Evolutionary conservation across 1,140 invertebrate genomes (phyloP).

Genomic region (Philaenus spumarius): DNA sequence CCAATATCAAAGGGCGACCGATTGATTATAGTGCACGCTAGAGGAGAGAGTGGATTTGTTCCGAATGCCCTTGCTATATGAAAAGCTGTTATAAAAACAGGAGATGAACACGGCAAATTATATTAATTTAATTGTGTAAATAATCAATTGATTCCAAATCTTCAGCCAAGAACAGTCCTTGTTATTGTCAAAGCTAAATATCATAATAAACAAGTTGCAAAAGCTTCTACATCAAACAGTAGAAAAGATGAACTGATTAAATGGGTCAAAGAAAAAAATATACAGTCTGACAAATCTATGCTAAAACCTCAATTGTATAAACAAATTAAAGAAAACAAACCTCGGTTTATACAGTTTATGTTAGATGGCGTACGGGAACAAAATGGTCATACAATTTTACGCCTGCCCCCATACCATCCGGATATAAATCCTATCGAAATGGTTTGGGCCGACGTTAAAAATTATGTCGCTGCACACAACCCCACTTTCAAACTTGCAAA

Average conservation of each 20-base stretch:
- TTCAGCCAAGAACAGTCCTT: slow-evolving; percentile 31
- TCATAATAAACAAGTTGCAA: slow-evolving; percentile 31
- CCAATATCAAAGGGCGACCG: slow-evolving; percentile 5
- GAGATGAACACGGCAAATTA: slow-evolving; percentile 23
- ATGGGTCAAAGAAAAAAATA: too few species aligned
- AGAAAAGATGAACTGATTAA: slow-evolving; percentile 31
- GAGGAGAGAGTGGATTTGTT: slow-evolving; percentile 13
- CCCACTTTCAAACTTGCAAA: too few species aligned
- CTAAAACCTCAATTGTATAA: too few species aligned
- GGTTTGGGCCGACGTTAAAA: too few species aligned
- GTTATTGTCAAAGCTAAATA: slow-evolving; percentile 40
- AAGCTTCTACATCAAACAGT: slow-evolving; percentile 22
- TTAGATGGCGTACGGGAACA: too few species aligned
- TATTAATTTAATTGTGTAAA: slow-evolving; percentile 16
- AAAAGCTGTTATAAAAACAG: background rate
- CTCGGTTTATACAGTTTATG: too few species aligned
- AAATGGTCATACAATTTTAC: too few species aligned
- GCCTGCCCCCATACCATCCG: too few species aligned
- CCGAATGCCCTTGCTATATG: background rate
- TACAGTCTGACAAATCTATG: too few species aligned
- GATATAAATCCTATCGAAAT: too few species aligned
- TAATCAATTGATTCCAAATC: slow-evolving; percentile 31
- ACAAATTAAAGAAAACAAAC: too few species aligned
- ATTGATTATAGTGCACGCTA: slow-evolving; percentile 10
- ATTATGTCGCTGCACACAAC: too few species aligned